These are phyloP conservation scores for Lamellibrachia satsuma DNA, from an alignment of 2,888 invertebrate genomes.

Conservation along the genomic window DNA sequence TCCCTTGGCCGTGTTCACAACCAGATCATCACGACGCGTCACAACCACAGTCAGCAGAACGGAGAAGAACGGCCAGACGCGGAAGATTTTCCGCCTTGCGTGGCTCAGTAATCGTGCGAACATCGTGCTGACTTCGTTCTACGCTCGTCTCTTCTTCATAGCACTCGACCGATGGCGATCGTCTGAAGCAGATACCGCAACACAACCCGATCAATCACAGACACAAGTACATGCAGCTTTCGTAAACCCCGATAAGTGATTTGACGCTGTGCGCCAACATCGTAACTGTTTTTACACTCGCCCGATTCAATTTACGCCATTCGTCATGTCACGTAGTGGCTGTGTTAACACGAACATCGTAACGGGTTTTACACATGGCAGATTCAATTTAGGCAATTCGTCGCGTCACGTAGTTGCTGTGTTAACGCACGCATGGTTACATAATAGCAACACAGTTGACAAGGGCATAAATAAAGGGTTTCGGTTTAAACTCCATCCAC, in stretches of 20 bases:
- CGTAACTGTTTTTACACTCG: not conserved
- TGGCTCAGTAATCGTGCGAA: not conserved
- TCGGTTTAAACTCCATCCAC: no score
- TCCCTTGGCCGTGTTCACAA: slow-evolving; percentile 34
- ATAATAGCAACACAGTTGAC: no score
- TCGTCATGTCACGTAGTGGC: not conserved
- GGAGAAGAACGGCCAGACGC: not conserved
- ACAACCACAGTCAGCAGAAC: not conserved
- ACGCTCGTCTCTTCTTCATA: slow-evolving; percentile 13
- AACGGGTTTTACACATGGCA: not conserved
- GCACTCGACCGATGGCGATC: not conserved
- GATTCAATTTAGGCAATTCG: not conserved
- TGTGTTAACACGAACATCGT: not conserved
- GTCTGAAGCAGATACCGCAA: not conserved
- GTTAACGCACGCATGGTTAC: no score
- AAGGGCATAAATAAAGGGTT: no score
- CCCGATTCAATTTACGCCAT: not conserved
- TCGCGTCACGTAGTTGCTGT: not conserved
- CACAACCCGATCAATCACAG: not conserved
- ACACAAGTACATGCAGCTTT: not conserved
- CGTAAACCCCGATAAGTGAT: not conserved
- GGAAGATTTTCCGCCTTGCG: not conserved
- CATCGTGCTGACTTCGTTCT: not conserved
- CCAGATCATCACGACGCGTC: slow-evolving; percentile 30
- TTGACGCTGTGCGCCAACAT: not conserved